phyloP scores from a whole-genome alignment of 2,888 invertebrate species.

The Polymixis flavicincta region DNA sequence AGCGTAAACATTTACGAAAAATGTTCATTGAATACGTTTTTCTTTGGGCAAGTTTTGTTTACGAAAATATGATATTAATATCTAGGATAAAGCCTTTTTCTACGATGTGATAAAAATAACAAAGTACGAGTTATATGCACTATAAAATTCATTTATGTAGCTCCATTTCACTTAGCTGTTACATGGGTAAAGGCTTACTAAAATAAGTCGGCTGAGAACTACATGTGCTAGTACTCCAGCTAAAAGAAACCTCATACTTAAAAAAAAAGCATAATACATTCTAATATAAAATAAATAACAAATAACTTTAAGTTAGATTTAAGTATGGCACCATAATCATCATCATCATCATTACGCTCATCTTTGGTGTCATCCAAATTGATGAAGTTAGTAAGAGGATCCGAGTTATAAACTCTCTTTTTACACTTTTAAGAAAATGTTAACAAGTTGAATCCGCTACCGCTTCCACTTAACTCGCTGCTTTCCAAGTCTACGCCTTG shows the following conservation, averaged over 20 bases:
- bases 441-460: slow-evolving; percentile 10
- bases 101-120: slow-evolving; percentile 9
- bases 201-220: no score
- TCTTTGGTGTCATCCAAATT: neutral
- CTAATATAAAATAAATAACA: neutral
- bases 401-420: neutral
- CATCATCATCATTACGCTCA: neutral
- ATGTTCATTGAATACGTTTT: slow-evolving; percentile 36
- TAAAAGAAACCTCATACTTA: neutral
- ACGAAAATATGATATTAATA: slow-evolving; percentile 13
- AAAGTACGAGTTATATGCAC: no score
- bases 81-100: slow-evolving; percentile 3
- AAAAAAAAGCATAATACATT: neutral
- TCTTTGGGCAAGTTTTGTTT: slow-evolving; percentile 17
- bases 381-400: neutral
- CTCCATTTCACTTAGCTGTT: neutral
- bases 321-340: neutral
- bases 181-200: no score
- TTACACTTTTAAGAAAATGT: neutral
- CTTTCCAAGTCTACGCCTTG: slow-evolving; percentile 37
- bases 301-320: neutral
- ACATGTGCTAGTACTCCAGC: neutral
- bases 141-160: neutral
- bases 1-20: slow-evolving; percentile 44
- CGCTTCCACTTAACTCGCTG: slow-evolving; percentile 3